phyloP scores from a whole-genome alignment of 2,797 vertebrate genomes.

The Lophius americanus region DNA sequence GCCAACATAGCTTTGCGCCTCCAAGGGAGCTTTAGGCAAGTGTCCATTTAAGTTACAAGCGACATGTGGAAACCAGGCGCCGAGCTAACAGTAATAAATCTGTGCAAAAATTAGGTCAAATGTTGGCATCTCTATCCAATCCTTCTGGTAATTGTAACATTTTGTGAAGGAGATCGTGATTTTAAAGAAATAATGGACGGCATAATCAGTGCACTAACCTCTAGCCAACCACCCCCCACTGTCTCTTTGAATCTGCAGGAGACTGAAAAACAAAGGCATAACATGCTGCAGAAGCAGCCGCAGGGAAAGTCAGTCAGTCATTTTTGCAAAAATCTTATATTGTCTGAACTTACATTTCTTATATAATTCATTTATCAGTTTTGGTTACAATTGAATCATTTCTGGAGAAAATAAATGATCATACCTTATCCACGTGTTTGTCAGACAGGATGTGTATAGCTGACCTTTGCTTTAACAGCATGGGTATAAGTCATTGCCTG shows the following conservation, averaged over 20 bases:
- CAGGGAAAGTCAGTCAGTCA: conserved; percentile 18
- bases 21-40: conserved; percentile 92
- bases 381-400: background rate
- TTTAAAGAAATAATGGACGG: conserved; percentile 64
- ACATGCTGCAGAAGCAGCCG: conserved; percentile 33
- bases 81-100: conserved; percentile 79
- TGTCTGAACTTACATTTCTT: conserved; percentile 12
- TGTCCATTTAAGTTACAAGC: conserved; percentile 96
- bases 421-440: too few relatives aligned
- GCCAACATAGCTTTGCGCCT: conserved; percentile 80
- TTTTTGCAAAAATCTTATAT: conserved; percentile 4
- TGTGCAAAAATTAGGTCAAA: conserved; percentile 83
- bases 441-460: too few relatives aligned
- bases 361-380: background rate
- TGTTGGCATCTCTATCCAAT: conserved; percentile 62
- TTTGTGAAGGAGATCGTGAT: conserved; percentile 65
- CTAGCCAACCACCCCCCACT: conserved; percentile 24
- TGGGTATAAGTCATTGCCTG: too few relatives aligned
- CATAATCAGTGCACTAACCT: conserved; percentile 63
- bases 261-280: conserved; percentile 52
- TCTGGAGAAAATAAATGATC: too few relatives aligned
- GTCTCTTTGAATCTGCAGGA: conserved; percentile 45
- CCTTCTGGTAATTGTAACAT: conserved; percentile 74
- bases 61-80: conserved; percentile 81
- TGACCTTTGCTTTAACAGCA: too few relatives aligned